Percentiles rank a stretch among this genome's conserved stretches.
phyloP scores from a whole-genome alignment of 1,140 invertebrate species.

The Bombus pascuorum region DNA sequence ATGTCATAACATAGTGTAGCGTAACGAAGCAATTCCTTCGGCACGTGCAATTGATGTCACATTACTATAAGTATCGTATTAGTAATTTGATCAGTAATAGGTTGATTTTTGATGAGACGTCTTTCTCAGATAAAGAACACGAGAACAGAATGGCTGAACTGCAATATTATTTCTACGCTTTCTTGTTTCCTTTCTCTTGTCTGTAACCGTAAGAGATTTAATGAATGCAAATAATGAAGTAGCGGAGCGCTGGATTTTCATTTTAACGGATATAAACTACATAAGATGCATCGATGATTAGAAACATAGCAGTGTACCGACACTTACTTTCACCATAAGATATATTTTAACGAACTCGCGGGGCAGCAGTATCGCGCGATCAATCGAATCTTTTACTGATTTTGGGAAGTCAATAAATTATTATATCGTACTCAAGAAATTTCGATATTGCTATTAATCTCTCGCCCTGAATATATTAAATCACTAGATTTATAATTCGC shows the following conservation, averaged over 20 bases:
- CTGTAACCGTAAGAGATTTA: slow-evolving; percentile 9
- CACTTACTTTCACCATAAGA: slow-evolving; percentile 28
- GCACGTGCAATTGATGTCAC: slow-evolving; percentile 46
- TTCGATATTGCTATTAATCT: background rate
- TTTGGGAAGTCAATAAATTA: too few species aligned
- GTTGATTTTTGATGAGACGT: background rate
- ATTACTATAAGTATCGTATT: background rate
- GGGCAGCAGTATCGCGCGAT: too few species aligned
- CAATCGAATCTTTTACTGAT: background rate
- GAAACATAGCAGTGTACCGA: background rate
- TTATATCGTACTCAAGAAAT: too few species aligned
- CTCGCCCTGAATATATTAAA: background rate
- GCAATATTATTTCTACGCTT: slow-evolving; percentile 49
- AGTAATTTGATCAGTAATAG: background rate
- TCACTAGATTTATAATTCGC: background rate
- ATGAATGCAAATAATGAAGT: slow-evolving; percentile 6
- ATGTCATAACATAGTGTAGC: slow-evolving; percentile 53
- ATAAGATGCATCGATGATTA: background rate
- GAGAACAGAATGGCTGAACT: background rate
- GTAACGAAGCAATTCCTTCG: slow-evolving; percentile 19
- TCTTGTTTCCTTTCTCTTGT: slow-evolving; percentile 52
- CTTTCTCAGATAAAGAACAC: background rate
- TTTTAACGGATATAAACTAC: background rate
- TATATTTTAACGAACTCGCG: slow-evolving; percentile 4
- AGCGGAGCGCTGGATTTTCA: background rate